A percentile compares a stretch with the other conserved stretches of the same genome.
Evolutionary conservation across 1,140 invertebrate species (phyloP).

Genomic region (Teleopsis dalmanni): DNA sequence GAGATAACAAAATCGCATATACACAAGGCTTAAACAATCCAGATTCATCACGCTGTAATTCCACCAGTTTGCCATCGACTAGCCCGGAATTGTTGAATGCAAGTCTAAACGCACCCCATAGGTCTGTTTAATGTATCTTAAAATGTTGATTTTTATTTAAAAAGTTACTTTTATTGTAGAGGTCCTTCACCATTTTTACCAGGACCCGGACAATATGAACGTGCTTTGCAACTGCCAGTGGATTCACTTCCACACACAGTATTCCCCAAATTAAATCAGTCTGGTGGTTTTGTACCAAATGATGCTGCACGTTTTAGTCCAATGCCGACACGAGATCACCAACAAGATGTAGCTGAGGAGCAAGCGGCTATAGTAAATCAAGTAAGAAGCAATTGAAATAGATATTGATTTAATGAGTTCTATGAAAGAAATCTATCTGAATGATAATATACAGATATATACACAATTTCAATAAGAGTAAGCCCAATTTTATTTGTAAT

Average conservation of each 20-base stretch:
- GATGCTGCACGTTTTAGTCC: constrained; percentile 21
- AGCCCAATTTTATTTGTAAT: too few species aligned
- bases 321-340: constrained; percentile 41
- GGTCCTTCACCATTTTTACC: constrained; percentile 41
- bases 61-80: constrained; percentile 26
- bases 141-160: background rate
- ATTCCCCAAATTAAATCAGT: constrained; percentile 41
- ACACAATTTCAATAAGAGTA: too few species aligned
- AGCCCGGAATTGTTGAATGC: constrained; percentile 20
- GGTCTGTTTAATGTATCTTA: constrained; percentile 3
- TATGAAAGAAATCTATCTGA: too few species aligned
- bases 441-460: too few species aligned
- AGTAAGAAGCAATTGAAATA: too few species aligned
- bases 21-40: constrained; percentile 32
- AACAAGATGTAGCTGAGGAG: constrained; percentile 43
- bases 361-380: constrained; percentile 43
- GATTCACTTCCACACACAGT: constrained; percentile 43
- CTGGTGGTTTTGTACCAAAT: constrained; percentile 33
- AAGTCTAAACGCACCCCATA: constrained; percentile 15
- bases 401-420: too few species aligned
- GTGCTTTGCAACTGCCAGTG: constrained; percentile 34
- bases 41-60: constrained; percentile 28
- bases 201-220: constrained; percentile 37
- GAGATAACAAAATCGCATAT: constrained; percentile 42
- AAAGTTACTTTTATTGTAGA: constrained; percentile 10